Conservation (phyloP, 2,113 vertebrate genomes). For the Craseonycteris thonglongyai region DNA sequence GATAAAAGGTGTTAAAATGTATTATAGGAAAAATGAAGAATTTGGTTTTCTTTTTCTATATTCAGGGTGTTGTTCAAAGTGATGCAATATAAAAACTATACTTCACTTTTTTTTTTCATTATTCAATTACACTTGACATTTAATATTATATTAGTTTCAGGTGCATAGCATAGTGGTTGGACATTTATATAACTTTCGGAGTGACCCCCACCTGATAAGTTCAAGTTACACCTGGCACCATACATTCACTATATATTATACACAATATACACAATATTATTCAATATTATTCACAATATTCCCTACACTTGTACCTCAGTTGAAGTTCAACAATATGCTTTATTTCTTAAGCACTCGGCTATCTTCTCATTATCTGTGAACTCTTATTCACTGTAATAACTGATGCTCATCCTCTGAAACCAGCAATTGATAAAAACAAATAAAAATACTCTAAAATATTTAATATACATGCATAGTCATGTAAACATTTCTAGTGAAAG, state of each 20-base stretch:
- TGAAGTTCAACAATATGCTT: neutral
- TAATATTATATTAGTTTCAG: too few species aligned
- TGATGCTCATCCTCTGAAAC: neutral
- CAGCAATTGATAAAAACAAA: neutral
- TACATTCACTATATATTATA: too few species aligned
- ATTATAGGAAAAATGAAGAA: neutral
- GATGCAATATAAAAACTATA: neutral
- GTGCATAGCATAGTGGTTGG: too few species aligned
- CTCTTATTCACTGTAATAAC: neutral
- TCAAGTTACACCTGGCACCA: too few species aligned
- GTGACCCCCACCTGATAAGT: neutral
- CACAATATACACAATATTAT: too few species aligned
- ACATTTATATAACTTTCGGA: too few species aligned
- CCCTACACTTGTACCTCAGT: neutral
- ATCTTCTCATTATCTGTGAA: neutral
- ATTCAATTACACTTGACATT: too few species aligned
- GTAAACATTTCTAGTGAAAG: neutral
- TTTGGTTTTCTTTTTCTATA: neutral
- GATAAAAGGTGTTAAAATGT: neutral
- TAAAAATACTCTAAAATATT: neutral
- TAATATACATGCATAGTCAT: neutral
- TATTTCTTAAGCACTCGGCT: neutral
- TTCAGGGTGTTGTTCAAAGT: neutral
- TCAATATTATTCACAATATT: too few species aligned
- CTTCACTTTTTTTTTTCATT: neutral